Base-by-base conservation (phyloP, 2,113 vertebrate genomes). In the Anguilla japonica region DNA sequence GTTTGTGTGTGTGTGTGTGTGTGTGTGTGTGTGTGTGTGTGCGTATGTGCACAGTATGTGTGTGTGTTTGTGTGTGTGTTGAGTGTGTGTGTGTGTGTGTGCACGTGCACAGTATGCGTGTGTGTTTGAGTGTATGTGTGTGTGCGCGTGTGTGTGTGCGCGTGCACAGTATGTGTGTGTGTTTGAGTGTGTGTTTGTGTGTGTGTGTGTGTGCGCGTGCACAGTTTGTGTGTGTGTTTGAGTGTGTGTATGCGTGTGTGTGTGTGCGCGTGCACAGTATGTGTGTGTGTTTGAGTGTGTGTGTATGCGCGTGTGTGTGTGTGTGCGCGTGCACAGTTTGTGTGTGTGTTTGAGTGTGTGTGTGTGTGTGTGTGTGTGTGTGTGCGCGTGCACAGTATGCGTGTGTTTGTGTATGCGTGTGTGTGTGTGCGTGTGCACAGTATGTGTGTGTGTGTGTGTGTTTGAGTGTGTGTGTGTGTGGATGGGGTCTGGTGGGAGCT, bases 391-490 rank as follows among this genome's bases (percentile, higher is more conserved):
- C n/a, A n/a, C n/a, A n/a, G n/a, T n/a, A n/a, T n/a, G 34, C 0
- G 34, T 84, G 78, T 82, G 3, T 82, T 20, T 85, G 83, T 46
- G 56, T 84, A 83, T 85, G 83, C 83, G 57, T 83, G 81, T 84
- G 78, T 82, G 40, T 88, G n/a, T 87, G 71, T 34, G 34, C 34
- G 34, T 1, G 34, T 34, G 34, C 34, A 34, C 34, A 71, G 86
- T 57, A 20, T 85, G 83, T 39, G 56, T 84, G 78, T 82, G 3
- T 86, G 57, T 83, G 81, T 84, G 78, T 82, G 3, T 82, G 40
- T 88, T 16, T 87, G 71, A 71, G 86, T 57, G 29, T 85, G 83
- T 46, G 56, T 84, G 83, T 85, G 83, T 86, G 57, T 83, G 81
- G 60, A 82, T 86, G 87, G 89, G 57, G 22, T 39, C 53, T 67